Evolutionary conservation across 2,797 vertebrate species (phyloP), one percentile per base, ranked within the genome.

Genomic region (Dallia pectoralis): DNA sequence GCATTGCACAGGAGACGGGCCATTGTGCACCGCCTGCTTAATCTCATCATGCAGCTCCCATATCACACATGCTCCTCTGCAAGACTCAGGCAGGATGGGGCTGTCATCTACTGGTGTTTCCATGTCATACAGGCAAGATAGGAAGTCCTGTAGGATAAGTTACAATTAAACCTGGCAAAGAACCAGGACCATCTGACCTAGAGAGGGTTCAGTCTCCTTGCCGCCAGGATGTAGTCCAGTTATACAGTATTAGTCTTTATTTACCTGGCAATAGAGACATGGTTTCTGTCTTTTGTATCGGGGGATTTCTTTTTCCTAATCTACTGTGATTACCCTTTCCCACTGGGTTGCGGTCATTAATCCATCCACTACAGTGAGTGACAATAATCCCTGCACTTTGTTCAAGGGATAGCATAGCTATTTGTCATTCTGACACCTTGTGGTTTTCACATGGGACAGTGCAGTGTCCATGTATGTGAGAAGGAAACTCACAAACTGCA

Each of bases 381-480:
- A 89, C 85, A 90, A 87, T 91, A 88, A 89, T 89, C 85, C 84
- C 79, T 82, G 82, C 86, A 89, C 87, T 88, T 81, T 87, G 85
- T 82, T 78, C 86, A 67, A 73, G 47, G 74, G 72, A 81, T 74
- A 65, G 78, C 61, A 30, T 70, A 74, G 77, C 81, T 79, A 89
- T 90, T 89, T 80, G 87, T 93, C 86, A 91, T 83, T 79, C 69
- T 90, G 87, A 89, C 89, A 87, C 77, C 79, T 70, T 56, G 67
- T 80, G 71, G 64, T 70, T 74, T 84, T 89, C 81, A 81, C 84
- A 44, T 78, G 87, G 85, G 84, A 86, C 74, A 73, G 79, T 75
- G 33, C 73, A 74, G 81, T 85, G 83, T 84, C 81, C 82, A 84
- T 83, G 88, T 79, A 75, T 3, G 70, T 75, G 76, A 76, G 33